These are phyloP conservation scores for Chlorodrepanis virens DNA, from an alignment of 2,113 vertebrate species.

Conservation along the genomic window DNA sequence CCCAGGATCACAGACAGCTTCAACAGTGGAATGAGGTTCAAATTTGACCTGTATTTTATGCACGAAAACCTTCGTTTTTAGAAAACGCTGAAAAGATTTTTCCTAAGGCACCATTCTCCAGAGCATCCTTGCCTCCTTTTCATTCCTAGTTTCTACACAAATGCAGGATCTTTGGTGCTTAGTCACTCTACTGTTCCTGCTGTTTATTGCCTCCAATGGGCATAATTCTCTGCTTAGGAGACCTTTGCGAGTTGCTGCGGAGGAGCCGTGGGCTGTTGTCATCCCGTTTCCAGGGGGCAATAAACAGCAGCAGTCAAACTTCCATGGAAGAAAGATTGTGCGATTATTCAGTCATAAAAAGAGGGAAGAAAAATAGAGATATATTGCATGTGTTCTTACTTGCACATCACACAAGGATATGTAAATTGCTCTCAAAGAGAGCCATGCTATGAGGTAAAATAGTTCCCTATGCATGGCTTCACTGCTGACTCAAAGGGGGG, in stretches of 20 bases:
- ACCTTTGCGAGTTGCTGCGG: background rate
- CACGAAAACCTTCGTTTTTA: background rate
- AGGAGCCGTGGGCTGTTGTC: conserved; percentile 18
- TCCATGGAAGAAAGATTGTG: conserved; percentile 9
- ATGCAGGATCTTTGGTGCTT: conserved; percentile 43
- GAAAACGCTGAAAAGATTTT: conserved; percentile 7
- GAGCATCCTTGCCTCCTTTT: conserved; percentile 31
- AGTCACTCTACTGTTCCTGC: conserved; percentile 33
- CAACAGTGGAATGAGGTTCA: background rate
- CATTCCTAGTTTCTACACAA: conserved; percentile 32
- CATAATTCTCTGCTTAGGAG: conserved; percentile 35
- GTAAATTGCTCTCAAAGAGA: background rate
- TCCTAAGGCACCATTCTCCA: background rate
- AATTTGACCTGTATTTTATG: background rate
- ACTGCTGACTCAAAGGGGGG: background rate
- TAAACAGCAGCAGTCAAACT: conserved; percentile 52
- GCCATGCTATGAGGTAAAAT: background rate
- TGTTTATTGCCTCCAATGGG: conserved; percentile 3
- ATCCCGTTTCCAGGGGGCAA: conserved; percentile 3
- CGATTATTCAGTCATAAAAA: conserved; percentile 17
- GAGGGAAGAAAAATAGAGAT: conserved; percentile 9
- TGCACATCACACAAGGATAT: background rate
- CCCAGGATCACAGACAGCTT: background rate
- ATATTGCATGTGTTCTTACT: background rate
- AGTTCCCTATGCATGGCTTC: accelerated